Conservation (phyloP, 2,888 invertebrate genomes). For the Dryococelus australis region DNA sequence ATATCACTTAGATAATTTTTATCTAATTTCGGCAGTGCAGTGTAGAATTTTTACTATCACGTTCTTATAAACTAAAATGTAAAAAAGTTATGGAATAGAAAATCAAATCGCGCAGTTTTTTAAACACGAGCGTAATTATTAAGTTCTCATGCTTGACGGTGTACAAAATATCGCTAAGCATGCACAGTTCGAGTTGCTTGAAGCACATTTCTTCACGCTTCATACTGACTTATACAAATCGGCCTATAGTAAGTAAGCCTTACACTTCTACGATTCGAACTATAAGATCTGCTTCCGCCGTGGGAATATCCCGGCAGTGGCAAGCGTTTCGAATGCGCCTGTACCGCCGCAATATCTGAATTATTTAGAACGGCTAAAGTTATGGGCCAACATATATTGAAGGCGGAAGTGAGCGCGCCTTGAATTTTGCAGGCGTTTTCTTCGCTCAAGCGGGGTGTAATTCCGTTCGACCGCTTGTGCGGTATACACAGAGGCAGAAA, state of each 20-base stretch:
- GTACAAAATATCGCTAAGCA: too few species aligned
- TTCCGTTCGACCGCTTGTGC: background rate
- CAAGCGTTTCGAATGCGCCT: background rate
- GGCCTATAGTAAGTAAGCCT: background rate
- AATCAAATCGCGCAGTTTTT: too few species aligned
- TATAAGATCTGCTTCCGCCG: background rate
- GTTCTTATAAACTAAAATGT: too few species aligned
- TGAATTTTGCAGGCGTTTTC: constrained; percentile 27
- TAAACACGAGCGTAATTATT: too few species aligned
- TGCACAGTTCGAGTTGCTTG: too few species aligned
- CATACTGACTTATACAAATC: background rate
- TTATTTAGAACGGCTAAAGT: constrained; percentile 21
- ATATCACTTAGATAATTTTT: too few species aligned
- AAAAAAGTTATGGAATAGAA: too few species aligned
- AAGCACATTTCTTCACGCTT: too few species aligned
- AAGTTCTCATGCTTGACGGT: too few species aligned
- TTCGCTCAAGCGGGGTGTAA: constrained; percentile 12
- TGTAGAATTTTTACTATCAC: too few species aligned
- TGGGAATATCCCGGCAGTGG: background rate
- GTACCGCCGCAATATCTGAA: constrained; percentile 26
- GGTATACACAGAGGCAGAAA: background rate
- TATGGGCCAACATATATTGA: constrained; percentile 26
- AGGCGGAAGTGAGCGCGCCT: background rate
- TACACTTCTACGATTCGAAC: background rate
- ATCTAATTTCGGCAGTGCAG: too few species aligned